Conservation (phyloP, 1,140 invertebrate genomes). For the Homarus americanus region DNA sequence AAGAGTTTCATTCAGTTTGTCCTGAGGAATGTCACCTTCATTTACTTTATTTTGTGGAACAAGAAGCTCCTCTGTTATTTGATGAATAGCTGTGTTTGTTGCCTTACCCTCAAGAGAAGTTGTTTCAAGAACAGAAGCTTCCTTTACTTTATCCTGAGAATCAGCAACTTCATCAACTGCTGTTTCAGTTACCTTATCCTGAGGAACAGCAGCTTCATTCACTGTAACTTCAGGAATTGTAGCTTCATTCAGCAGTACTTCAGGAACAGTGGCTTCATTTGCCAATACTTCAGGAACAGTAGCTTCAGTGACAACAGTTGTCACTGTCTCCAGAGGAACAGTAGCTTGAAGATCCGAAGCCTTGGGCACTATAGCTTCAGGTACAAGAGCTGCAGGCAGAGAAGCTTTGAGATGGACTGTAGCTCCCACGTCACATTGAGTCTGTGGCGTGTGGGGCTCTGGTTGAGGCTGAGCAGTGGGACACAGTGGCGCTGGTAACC, state of each 20-base stretch:
- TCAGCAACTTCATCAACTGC: not conserved
- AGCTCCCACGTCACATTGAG: conserved; percentile 10
- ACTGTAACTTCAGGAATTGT: not conserved
- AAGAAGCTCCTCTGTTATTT: not conserved
- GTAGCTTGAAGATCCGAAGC: conserved; percentile 17
- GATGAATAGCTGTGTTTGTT: not conserved
- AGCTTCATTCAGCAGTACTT: not conserved
- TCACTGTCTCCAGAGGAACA: not conserved
- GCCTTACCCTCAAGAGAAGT: not conserved
- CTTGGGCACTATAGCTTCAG: conserved; percentile 39
- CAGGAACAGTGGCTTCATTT: conserved; percentile 28
- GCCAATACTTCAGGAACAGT: conserved; percentile 11
- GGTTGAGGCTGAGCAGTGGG: not conserved
- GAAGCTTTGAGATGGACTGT: conserved; percentile 27
- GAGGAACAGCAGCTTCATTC: not conserved
- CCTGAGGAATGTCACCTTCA: conserved; percentile 24
- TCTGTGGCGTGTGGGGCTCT: not conserved
- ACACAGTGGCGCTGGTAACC: conserved; percentile 4
- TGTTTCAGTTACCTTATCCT: not conserved
- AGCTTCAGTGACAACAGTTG: no score
- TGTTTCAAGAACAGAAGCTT: not conserved
- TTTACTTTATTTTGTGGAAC: not conserved
- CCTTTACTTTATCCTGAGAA: not conserved
- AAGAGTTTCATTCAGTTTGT: not conserved
- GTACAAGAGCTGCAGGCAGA: conserved; percentile 41